Evolutionary conservation across 2,888 invertebrate species (phyloP).

Genomic region (Chesias legatella): DNA sequence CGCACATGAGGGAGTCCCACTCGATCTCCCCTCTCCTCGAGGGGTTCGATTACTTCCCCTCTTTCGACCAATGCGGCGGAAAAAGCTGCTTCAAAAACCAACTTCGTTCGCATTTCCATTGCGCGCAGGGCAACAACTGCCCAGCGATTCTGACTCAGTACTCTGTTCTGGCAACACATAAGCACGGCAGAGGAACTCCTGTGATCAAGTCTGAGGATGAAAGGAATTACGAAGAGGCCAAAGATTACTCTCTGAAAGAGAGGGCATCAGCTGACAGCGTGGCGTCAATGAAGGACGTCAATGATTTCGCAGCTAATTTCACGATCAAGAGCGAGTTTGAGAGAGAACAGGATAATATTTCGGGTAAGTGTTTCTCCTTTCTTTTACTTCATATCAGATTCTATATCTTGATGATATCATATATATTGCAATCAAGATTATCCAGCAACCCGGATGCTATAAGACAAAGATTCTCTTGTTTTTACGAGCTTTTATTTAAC

Average conservation of each 20-base stretch:
- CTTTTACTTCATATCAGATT: background rate
- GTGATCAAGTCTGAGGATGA: slow-evolving; percentile 66
- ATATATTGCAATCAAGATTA: too few species aligned
- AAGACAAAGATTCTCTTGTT: too few species aligned
- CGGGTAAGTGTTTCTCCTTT: slow-evolving; percentile 57
- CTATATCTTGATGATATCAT: background rate
- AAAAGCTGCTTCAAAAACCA: slow-evolving; percentile 76
- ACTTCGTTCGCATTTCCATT: slow-evolving; percentile 70
- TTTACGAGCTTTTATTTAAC: too few species aligned
- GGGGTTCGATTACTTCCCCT: slow-evolving; percentile 90
- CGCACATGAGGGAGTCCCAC: slow-evolving; percentile 93
- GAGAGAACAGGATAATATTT: slow-evolving; percentile 70
- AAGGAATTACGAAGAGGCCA: slow-evolving; percentile 68
- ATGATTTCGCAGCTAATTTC: slow-evolving; percentile 65
- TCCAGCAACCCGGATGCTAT: too few species aligned
- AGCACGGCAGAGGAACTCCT: slow-evolving; percentile 71
- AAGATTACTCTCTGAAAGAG: slow-evolving; percentile 75
- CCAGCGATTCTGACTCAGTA: slow-evolving; percentile 75
- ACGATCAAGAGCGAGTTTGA: slow-evolving; percentile 75
- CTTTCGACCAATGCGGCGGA: slow-evolving; percentile 72
- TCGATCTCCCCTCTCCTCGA: slow-evolving; percentile 90
- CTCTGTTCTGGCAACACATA: slow-evolving; percentile 73
- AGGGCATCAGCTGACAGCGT: slow-evolving; percentile 69
- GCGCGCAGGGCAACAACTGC: slow-evolving; percentile 71
- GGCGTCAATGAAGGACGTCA: slow-evolving; percentile 58